phyloP scores from a whole-genome alignment of 2,797 vertebrate species.

The Manis pentadactyla region DNA sequence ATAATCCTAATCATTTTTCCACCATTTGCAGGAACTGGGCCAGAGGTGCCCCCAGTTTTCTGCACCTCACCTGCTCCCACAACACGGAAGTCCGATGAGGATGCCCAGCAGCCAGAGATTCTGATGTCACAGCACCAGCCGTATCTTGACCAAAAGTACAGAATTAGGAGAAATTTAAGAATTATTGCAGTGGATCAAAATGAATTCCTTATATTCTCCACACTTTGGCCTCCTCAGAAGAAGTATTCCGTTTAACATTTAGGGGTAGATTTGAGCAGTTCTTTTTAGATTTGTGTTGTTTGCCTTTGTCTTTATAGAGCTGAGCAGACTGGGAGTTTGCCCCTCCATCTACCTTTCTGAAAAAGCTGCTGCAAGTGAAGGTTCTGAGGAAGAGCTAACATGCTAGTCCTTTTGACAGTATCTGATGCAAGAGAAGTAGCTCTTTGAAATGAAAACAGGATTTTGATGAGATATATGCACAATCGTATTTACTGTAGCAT shows the following conservation, averaged over 20 bases:
- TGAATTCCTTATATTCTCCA: neutral
- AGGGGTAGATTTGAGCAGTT: neutral
- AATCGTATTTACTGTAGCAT: neutral
- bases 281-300: neutral
- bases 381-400: neutral
- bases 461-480: neutral
- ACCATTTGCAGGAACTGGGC: neutral
- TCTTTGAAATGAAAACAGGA: neutral
- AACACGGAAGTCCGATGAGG: no score
- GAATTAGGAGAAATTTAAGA: neutral
- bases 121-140: neutral
- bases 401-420: neutral
- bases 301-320: neutral
- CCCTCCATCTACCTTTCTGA: neutral
- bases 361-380: neutral
- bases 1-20: neutral
- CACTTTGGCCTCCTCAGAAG: neutral
- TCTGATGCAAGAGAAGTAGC: neutral
- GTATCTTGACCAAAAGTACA: neutral
- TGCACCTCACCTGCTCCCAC: neutral
- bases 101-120: neutral
- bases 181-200: neutral
- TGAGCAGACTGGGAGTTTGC: neutral
- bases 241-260: neutral
- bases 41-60: neutral